Conservation (phyloP, 2,797 vertebrate genomes). For the Notoglanidium macrostoma region DNA sequence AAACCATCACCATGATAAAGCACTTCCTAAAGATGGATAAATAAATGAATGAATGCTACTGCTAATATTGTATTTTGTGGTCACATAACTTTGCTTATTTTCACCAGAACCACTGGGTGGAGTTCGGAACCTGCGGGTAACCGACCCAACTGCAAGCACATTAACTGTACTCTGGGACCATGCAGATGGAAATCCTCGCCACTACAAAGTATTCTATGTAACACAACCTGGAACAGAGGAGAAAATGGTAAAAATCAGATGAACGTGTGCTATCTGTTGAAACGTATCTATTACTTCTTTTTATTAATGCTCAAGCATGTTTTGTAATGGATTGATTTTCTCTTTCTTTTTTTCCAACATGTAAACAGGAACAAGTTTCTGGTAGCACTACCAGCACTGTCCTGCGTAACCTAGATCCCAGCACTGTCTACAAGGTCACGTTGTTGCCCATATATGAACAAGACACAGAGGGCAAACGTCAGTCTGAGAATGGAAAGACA, state of each 20-base stretch:
- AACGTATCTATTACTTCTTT: not conserved
- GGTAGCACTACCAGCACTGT: constrained; percentile 85
- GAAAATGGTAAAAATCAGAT: constrained; percentile 75
- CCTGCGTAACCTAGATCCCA: constrained; percentile 82
- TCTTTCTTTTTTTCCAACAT: not conserved
- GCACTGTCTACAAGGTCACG: constrained; percentile 85
- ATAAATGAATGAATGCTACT: not conserved
- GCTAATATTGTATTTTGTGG: not conserved
- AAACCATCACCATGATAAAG: not conserved
- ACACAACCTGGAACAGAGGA: constrained; percentile 79
- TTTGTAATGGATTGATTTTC: not conserved
- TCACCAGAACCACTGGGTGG: constrained; percentile 86
- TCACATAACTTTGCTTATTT: constrained; percentile 33
- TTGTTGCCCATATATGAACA: constrained; percentile 89
- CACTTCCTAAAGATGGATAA: not conserved
- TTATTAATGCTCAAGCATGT: not conserved
- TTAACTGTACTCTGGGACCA: constrained; percentile 90
- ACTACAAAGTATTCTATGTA: constrained; percentile 88
- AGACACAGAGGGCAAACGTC: constrained; percentile 84
- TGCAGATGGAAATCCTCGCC: constrained; percentile 87
- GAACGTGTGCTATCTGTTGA: not conserved
- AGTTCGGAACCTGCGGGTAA: constrained; percentile 87
- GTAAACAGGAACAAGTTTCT: constrained; percentile 84
- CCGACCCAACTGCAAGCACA: constrained; percentile 85
- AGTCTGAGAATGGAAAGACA: constrained; percentile 85